Conservation (phyloP, 1,140 invertebrate species). For the Drosophila azteca region DNA sequence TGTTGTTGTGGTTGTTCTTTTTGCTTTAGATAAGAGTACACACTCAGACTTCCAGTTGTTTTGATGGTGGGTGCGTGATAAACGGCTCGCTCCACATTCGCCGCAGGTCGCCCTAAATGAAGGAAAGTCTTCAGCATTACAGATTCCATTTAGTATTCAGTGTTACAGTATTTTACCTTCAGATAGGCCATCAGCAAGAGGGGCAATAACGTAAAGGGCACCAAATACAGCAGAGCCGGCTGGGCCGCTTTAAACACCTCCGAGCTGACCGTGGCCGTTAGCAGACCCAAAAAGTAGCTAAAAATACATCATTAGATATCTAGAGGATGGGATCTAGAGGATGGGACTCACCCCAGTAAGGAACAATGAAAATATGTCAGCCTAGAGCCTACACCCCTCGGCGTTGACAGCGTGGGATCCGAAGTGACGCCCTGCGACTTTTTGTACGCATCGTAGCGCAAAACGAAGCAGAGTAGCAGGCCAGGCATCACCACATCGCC, state of each 20-base stretch:
- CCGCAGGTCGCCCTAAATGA: constrained; percentile 93
- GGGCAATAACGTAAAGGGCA: constrained; percentile 98
- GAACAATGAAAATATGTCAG: constrained; percentile 98
- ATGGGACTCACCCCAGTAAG: constrained; percentile 89
- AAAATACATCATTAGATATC: neutral
- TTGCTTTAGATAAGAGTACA: constrained; percentile 71
- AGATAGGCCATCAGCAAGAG: constrained; percentile 98
- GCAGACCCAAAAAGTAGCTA: constrained; percentile 95
- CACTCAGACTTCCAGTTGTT: constrained; percentile 84
- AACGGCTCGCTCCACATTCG: constrained; percentile 99
- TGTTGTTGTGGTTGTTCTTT: constrained; percentile 39
- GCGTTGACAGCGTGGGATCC: constrained; percentile 78
- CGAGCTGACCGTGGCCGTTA: constrained; percentile 98
- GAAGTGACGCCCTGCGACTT: constrained; percentile 87
- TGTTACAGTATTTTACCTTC: constrained; percentile 87
- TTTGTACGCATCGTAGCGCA: constrained; percentile 98
- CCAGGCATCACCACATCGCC: constrained; percentile 99
- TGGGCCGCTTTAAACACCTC: constrained; percentile 99
- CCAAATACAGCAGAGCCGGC: constrained; percentile 97
- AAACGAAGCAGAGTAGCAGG: constrained; percentile 96
- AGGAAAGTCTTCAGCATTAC: neutral
- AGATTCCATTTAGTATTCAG: neutral
- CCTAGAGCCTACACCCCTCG: constrained; percentile 84
- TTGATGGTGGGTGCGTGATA: constrained; percentile 89
- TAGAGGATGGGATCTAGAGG: neutral